Evolutionary conservation across 2,797 vertebrate species (phyloP).

Genomic region (Propithecus perrieri): DNA sequence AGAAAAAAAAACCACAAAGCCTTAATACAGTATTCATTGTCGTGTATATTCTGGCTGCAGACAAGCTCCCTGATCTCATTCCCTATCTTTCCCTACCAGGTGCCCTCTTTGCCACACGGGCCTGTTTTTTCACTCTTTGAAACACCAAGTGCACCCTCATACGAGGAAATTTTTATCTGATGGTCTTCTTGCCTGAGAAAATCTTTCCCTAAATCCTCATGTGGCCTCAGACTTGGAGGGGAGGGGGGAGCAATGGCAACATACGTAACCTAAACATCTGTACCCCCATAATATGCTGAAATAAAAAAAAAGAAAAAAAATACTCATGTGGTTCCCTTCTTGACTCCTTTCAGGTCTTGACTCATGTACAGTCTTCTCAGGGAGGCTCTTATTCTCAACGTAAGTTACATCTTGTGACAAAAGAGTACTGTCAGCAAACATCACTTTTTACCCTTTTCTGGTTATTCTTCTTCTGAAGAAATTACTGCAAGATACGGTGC

Average conservation of each 20-base stretch:
- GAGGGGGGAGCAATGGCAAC: too few species aligned
- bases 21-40: not conserved
- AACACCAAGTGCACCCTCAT: not conserved
- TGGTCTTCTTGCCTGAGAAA: not conserved
- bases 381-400: not conserved
- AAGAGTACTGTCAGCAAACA: not conserved
- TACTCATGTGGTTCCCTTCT: not conserved
- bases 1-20: not conserved
- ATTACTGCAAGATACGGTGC: not conserved
- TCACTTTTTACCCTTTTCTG: not conserved
- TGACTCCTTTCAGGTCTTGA: not conserved
- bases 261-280: too few species aligned
- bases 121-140: not conserved
- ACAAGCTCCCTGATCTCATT: not conserved
- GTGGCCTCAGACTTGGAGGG: not conserved
- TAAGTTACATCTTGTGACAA: not conserved
- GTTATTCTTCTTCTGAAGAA: not conserved
- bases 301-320: not conserved
- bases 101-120: accelerated
- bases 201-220: not conserved
- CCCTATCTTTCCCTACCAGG: accelerated
- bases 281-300: too few species aligned
- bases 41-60: not conserved
- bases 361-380: not conserved
- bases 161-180: not conserved